Conservation (phyloP, 2,888 invertebrate species). For the Cistogaster globosa region DNA sequence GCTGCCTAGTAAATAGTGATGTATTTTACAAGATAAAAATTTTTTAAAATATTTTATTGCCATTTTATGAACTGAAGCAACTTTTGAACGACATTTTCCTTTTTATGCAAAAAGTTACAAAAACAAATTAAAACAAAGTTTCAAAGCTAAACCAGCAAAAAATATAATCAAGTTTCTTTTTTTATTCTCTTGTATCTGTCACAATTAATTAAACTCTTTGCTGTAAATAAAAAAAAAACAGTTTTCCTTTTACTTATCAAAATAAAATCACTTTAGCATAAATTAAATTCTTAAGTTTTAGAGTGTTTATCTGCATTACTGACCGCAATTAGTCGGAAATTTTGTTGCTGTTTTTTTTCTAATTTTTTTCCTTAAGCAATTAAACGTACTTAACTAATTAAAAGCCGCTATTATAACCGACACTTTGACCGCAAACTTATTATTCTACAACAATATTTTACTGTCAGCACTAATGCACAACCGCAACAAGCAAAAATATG, state of each 20-base stretch:
- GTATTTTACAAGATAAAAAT: too few relatives aligned
- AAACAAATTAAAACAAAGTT: background rate
- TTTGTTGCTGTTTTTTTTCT: too few relatives aligned
- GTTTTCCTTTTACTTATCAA: background rate
- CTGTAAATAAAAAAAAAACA: background rate
- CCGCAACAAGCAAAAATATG: conserved; percentile 70
- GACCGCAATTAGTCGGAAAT: conserved; percentile 65
- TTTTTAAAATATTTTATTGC: background rate
- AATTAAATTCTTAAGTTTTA: conserved; percentile 48
- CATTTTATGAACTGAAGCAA: conserved; percentile 20
- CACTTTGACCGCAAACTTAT: conserved; percentile 72
- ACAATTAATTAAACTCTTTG: conserved; percentile 9
- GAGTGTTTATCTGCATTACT: conserved; percentile 69
- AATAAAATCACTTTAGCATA: background rate
- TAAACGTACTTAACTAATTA: conserved; percentile 71
- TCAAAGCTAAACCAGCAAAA: background rate
- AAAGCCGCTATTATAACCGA: conserved; percentile 71
- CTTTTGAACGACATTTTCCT: background rate
- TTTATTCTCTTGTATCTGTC: conserved; percentile 1
- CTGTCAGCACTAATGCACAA: conserved; percentile 69
- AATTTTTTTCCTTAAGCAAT: conserved; percentile 61
- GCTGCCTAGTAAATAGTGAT: too few relatives aligned
- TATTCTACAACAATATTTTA: conserved; percentile 70
- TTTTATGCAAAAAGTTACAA: background rate
- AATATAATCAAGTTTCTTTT: background rate